Evolutionary conservation across 2,888 invertebrate species (phyloP).

Genomic region (Dorcus hopei): DNA sequence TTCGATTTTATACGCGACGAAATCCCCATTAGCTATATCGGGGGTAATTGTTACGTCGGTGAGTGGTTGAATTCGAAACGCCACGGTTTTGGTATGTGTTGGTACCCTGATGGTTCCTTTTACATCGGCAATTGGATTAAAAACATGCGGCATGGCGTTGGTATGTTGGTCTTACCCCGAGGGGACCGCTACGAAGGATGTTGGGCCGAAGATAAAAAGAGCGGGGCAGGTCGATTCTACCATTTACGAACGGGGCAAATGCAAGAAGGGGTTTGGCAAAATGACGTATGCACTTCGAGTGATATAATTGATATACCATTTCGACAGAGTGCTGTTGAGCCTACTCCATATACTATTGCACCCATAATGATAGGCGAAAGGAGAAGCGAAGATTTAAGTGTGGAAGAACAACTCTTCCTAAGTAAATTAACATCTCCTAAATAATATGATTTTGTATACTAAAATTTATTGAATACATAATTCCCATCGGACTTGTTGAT

Average conservation of each 20-base stretch:
- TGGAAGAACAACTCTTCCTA: too few relatives aligned
- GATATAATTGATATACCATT: conserved; percentile 58
- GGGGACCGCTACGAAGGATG: conserved; percentile 60
- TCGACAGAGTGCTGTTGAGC: conserved; percentile 55
- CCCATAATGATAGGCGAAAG: conserved; percentile 39
- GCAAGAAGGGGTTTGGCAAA: conserved; percentile 63
- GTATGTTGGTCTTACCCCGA: conserved; percentile 31
- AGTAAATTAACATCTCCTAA: too few relatives aligned
- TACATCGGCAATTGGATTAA: conserved; percentile 62
- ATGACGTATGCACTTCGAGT: conserved; percentile 55
- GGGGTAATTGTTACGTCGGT: conserved; percentile 57
- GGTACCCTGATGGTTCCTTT: conserved; percentile 57
- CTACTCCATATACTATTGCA: conserved; percentile 57
- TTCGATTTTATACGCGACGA: too few relatives aligned
- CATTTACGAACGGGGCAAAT: conserved; percentile 63
- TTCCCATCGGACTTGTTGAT: too few relatives aligned
- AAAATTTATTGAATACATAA: too few relatives aligned
- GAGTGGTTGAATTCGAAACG: conserved; percentile 52
- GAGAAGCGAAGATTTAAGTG: too few relatives aligned
- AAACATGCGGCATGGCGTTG: conserved; percentile 34
- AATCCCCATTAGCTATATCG: too few relatives aligned
- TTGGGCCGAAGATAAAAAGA: conserved; percentile 56
- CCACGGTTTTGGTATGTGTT: conserved; percentile 62
- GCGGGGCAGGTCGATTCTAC: conserved; percentile 63
- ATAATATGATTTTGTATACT: too few relatives aligned